Conservation (phyloP, 1,140 invertebrate genomes). For the Halesus radiatus region DNA sequence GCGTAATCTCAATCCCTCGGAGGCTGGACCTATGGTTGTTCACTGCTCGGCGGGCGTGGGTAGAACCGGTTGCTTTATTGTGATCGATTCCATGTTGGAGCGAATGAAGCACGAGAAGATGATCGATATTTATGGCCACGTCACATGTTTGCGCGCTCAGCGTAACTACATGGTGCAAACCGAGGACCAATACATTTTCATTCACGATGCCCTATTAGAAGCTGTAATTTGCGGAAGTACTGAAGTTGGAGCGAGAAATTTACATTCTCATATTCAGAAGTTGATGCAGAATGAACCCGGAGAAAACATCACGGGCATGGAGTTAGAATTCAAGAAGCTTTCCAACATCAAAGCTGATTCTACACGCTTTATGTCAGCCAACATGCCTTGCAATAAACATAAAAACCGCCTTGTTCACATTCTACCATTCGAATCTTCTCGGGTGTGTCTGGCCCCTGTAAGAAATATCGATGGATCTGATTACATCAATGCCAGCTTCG, state of each 20-base stretch:
- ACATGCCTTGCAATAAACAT: slow-evolving; percentile 96
- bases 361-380: slow-evolving; percentile 94
- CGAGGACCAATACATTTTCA: slow-evolving; percentile 99
- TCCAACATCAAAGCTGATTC: slow-evolving; percentile 96
- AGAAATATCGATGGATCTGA: slow-evolving; percentile 95
- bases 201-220: slow-evolving; percentile 96
- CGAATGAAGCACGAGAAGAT: slow-evolving; percentile 95
- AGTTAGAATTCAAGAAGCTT: slow-evolving; percentile 98
- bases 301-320: slow-evolving; percentile 95
- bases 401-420: slow-evolving; percentile 98
- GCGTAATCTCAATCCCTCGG: slow-evolving; percentile 88
- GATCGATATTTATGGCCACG: slow-evolving; percentile 98
- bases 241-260: slow-evolving; percentile 90
- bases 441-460: slow-evolving; percentile 94
- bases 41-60: slow-evolving; percentile 99
- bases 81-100: slow-evolving; percentile 97
- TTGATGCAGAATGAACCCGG: slow-evolving; percentile 85
- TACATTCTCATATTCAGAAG: slow-evolving; percentile 95
- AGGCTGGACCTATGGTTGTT: slow-evolving; percentile 94
- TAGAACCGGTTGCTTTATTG: slow-evolving; percentile 98
- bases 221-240: slow-evolving; percentile 96
- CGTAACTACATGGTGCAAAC: slow-evolving; percentile 98
- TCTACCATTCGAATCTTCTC: slow-evolving; percentile 95
- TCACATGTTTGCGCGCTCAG: slow-evolving; percentile 96
- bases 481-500: slow-evolving; percentile 99